Conservation (phyloP, 1,140 invertebrate genomes). For the Rhizoglyphus robini region DNA sequence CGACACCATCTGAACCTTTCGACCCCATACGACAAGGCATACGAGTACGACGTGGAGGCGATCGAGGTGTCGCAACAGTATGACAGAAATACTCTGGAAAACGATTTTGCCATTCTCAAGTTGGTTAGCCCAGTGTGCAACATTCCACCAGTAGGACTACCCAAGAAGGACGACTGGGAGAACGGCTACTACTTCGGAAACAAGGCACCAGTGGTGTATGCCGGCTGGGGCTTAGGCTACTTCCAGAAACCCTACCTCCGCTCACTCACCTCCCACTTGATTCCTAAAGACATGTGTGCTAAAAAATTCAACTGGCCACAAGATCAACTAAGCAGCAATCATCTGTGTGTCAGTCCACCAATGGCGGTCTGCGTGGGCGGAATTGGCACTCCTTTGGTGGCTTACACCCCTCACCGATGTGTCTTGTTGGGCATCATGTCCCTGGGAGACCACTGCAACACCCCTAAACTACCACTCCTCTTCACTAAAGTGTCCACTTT, state of each 20-base stretch:
- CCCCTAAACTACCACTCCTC: conserved; percentile 32
- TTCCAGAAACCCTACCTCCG: conserved; percentile 14
- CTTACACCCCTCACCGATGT: conserved; percentile 32
- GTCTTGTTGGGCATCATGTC: conserved; percentile 54
- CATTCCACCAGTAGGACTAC: not conserved
- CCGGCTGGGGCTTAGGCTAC: conserved; percentile 8
- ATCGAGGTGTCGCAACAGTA: conserved; percentile 70
- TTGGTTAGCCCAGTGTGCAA: conserved; percentile 16
- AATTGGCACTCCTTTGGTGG: conserved; percentile 27
- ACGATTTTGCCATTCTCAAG: conserved; percentile 57
- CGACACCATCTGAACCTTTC: conserved; percentile 30
- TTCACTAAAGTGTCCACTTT: conserved; percentile 35
- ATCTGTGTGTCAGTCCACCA: conserved; percentile 13
- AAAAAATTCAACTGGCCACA: conserved; percentile 14
- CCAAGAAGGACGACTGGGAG: conserved; percentile 12
- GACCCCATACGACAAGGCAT: conserved; percentile 24
- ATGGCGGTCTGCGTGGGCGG: conserved; percentile 23
- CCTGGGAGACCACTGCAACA: conserved; percentile 31
- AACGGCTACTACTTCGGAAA: not conserved
- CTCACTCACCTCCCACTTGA: not conserved
- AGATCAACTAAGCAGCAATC: conserved; percentile 7
- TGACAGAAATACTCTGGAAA: conserved; percentile 43
- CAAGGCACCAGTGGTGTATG: conserved; percentile 15
- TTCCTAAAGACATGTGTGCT: conserved; percentile 61
- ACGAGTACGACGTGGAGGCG: conserved; percentile 36